A percentile compares a stretch with the other conserved stretches of the same genome.
Conservation (phyloP, 2,888 invertebrate species). For the Archips xylosteana region DNA sequence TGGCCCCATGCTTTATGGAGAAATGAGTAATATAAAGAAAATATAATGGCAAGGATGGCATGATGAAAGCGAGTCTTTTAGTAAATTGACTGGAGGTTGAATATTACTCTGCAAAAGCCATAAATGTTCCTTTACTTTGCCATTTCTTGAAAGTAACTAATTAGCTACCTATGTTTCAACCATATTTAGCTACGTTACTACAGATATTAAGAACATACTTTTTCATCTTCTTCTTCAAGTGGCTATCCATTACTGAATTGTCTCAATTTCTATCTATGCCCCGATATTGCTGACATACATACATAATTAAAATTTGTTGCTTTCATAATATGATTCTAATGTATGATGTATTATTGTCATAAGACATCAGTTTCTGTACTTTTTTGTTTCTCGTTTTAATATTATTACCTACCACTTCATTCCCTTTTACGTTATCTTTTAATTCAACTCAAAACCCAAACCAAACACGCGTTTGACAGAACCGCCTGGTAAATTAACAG, state of each 20-base stretch:
- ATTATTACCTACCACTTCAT: too few relatives aligned
- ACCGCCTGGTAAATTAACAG: conserved; percentile 71
- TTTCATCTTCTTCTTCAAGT: too few relatives aligned
- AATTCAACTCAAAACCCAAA: conserved; percentile 14
- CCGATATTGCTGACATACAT: too few relatives aligned
- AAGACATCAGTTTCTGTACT: too few relatives aligned
- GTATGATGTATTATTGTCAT: too few relatives aligned
- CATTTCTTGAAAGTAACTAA: neutral
- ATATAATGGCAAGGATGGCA: conserved; percentile 69
- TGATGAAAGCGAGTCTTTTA: conserved; percentile 73
- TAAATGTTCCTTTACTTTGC: conserved; percentile 23
- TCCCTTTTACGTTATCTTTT: neutral
- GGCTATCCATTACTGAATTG: too few relatives aligned
- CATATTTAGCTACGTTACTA: neutral
- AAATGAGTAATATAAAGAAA: conserved; percentile 77
- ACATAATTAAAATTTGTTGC: too few relatives aligned
- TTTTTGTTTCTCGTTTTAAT: too few relatives aligned
- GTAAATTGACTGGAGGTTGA: conserved; percentile 67
- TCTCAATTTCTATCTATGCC: too few relatives aligned
- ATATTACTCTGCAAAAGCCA: conserved; percentile 44
- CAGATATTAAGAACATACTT: neutral
- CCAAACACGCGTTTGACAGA: conserved; percentile 49
- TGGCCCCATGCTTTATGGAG: conserved; percentile 44
- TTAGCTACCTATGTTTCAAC: neutral
- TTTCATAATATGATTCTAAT: too few relatives aligned